Evolutionary conservation across 2,888 invertebrate genomes (phyloP).

Genomic region (Ormyrus rosae): DNA sequence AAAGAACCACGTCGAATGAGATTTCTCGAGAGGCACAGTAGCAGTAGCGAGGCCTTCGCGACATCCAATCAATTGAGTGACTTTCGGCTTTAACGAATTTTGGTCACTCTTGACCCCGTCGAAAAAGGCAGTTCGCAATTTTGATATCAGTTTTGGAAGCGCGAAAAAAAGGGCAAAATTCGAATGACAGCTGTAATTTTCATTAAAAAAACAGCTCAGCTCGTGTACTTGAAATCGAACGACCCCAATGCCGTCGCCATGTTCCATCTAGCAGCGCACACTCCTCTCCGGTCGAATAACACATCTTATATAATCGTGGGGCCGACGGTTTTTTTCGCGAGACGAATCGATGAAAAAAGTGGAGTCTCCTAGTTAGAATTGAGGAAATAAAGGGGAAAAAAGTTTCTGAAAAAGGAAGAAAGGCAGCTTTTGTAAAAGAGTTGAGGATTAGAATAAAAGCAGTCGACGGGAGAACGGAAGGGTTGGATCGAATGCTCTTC

Average conservation of each 20-base stretch:
- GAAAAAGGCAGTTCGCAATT: conserved; percentile 1
- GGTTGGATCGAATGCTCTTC: conserved; percentile 68
- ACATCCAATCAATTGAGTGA: too few species aligned
- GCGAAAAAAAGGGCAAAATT: neutral
- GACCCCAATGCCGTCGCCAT: conserved; percentile 46
- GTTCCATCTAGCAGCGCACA: conserved; percentile 38
- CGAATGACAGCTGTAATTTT: neutral
- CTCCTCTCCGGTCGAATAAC: conserved; percentile 23
- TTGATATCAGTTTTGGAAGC: neutral
- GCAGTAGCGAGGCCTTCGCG: too few species aligned
- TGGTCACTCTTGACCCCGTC: neutral
- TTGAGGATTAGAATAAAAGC: conserved; percentile 74
- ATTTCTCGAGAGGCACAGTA: too few species aligned
- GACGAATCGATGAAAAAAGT: conserved; percentile 2
- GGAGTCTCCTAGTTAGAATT: neutral
- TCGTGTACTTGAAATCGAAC: neutral
- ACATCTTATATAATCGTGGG: conserved; percentile 43
- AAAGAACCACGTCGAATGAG: too few species aligned
- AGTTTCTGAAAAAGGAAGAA: neutral
- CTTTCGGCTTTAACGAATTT: too few species aligned
- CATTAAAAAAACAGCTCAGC: neutral
- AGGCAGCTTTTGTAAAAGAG: neutral
- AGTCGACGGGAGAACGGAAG: conserved; percentile 69
- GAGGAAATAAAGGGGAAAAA: neutral
- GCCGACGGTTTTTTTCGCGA: conserved; percentile 10